Base-by-base conservation (phyloP, 2,888 invertebrate species). In the Ethmia dodecea region DNA sequence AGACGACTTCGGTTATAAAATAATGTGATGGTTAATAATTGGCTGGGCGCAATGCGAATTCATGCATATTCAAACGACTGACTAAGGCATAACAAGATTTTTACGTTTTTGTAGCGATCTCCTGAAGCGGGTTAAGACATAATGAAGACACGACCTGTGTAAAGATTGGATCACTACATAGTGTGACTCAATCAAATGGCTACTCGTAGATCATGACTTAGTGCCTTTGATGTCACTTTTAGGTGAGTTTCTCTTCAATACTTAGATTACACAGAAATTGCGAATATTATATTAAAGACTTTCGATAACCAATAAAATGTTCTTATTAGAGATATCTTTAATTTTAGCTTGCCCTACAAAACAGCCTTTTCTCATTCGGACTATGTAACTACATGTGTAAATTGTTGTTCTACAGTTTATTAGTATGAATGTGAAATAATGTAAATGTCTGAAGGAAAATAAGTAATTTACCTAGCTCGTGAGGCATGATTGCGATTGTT, bases 31-130 rank as follows among this genome's bases (percentile, higher is more conserved):
- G 74, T 73, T 75, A 73, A 40, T 49, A 43, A 35, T 35, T 47
- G 51, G 22, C 50, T 62, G 22, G 1, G 61, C 55, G 76, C 69
- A 47, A 47, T 55, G 77, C 76, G 73, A 76, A 72, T 35, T 66
- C 39, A 37, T 38, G 31, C 51, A 34, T 42, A 37, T 37, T n/a
- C n/a, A n/a, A 9, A 47, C 60, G 61, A 63, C 69, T 60, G 61
- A 67, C 57, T 60, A 61, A 70, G 70, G 65, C 70, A 71, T 79
- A 74, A 79, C 70, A n/a, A 68, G 57, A 53, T 71, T 60, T 79
- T 78, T 77, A 70, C 68, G 60, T 80, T 79, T 35, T 81, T 81
- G 73, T 80, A 81, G 81, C 78, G 47, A 55, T 54, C 73, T 50
- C 61, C 77, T 56, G 80, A 77, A 51, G 79, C 78, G 56, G 80